Percentiles rank a stretch among this genome's conserved stretches.
Conservation (phyloP, 2,113 vertebrate genomes). For the Rhinolophus sinicus region DNA sequence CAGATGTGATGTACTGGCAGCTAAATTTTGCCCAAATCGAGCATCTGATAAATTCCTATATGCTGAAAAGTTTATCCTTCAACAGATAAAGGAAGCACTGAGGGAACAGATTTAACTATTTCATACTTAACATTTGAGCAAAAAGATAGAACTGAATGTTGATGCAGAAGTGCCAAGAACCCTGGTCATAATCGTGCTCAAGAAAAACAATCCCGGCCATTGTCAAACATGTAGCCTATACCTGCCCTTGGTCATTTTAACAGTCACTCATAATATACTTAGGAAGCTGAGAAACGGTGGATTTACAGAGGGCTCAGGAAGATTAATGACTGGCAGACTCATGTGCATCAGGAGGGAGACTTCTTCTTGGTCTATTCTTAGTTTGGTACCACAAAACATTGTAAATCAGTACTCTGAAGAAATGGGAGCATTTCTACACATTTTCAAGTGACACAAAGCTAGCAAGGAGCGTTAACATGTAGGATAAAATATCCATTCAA, state of each 20-base stretch:
- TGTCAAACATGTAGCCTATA: background rate
- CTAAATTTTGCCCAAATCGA: background rate
- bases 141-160: slow-evolving; percentile 1
- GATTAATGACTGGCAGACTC: background rate
- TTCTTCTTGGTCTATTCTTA: background rate
- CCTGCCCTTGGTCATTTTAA: background rate
- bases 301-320: background rate
- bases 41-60: background rate
- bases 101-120: background rate
- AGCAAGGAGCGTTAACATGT: background rate
- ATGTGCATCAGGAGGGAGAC: background rate
- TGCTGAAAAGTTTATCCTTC: background rate
- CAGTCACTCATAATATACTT: background rate
- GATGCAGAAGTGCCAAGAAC: background rate
- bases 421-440: background rate
- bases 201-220: background rate
- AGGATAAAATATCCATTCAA: background rate
- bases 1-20: background rate
- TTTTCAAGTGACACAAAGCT: background rate
- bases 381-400: slow-evolving; percentile 8
- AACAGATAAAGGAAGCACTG: background rate
- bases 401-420: background rate
- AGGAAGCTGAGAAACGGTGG: background rate
- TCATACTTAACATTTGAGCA: background rate
- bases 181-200: background rate